phyloP scores from a whole-genome alignment of 2,113 vertebrate species.

The Athene noctua region DNA sequence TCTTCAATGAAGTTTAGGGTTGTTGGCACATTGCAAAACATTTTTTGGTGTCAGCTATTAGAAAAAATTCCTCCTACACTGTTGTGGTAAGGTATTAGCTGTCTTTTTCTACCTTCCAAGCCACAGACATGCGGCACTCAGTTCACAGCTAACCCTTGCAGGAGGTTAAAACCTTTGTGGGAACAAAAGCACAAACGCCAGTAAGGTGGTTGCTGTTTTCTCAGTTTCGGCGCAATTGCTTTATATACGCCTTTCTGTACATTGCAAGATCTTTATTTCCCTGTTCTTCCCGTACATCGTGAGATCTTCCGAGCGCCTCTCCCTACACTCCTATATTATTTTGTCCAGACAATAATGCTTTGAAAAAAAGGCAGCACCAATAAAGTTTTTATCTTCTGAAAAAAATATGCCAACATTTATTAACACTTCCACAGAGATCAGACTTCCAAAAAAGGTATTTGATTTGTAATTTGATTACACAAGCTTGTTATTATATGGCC shows the following conservation, averaged over 20 bases:
- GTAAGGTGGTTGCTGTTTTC: no score
- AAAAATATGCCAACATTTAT: neutral
- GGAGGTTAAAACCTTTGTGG: no score
- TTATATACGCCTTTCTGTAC: no score
- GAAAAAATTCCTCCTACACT: neutral
- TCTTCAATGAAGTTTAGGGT: neutral
- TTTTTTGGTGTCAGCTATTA: neutral
- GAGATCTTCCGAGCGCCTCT: no score
- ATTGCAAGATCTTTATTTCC: no score
- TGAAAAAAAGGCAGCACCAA: neutral
- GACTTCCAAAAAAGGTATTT: neutral
- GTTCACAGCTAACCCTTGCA: no score
- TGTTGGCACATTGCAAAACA: neutral
- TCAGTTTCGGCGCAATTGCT: no score
- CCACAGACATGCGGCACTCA: no score
- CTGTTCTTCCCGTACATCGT: no score
- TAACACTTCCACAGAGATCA: neutral
- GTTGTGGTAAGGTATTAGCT: no score
- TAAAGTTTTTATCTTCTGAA: neutral
- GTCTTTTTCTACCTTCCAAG: no score
- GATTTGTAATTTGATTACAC: neutral
- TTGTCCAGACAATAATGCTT: neutral
- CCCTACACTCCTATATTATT: neutral
- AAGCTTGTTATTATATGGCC: neutral
- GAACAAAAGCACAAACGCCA: no score